Evolutionary conservation across 2,888 invertebrate genomes (phyloP).

Genomic region (Eilema caniola): DNA sequence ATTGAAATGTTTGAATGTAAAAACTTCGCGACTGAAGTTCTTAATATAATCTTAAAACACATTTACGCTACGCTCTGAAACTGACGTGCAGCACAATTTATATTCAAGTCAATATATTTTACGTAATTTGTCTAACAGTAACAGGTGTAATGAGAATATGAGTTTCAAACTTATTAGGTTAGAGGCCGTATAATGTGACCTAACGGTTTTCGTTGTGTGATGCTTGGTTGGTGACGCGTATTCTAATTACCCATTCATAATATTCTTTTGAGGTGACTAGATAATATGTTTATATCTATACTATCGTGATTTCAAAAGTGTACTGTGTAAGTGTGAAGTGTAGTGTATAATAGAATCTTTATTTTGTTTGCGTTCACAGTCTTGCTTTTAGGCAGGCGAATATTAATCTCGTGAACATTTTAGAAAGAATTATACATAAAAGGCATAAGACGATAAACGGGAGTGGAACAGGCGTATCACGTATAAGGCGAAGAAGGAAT

Average conservation of each 20-base stretch:
- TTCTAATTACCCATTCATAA: not conserved
- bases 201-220: conserved; percentile 4
- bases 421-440: not conserved
- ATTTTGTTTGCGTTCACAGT: not conserved
- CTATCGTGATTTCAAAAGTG: not conserved
- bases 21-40: not conserved
- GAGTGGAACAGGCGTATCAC: too few species aligned
- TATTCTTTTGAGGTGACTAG: not conserved
- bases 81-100: conserved; percentile 28
- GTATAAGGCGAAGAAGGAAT: too few species aligned
- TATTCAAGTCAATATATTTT: conserved; percentile 37
- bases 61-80: conserved; percentile 37
- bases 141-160: conserved; percentile 22
- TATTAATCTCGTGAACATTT: too few species aligned
- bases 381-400: not conserved
- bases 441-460: too few species aligned
- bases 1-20: not conserved
- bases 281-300: not conserved
- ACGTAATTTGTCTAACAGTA: conserved; percentile 35
- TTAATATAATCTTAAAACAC: conserved; percentile 28
- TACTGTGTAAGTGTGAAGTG: not conserved
- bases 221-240: not conserved
- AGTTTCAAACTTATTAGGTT: not conserved
- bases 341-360: not conserved
- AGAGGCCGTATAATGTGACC: not conserved